Evolutionary conservation across 2,113 vertebrate genomes (phyloP).

Genomic region (Proteles cristata): DNA sequence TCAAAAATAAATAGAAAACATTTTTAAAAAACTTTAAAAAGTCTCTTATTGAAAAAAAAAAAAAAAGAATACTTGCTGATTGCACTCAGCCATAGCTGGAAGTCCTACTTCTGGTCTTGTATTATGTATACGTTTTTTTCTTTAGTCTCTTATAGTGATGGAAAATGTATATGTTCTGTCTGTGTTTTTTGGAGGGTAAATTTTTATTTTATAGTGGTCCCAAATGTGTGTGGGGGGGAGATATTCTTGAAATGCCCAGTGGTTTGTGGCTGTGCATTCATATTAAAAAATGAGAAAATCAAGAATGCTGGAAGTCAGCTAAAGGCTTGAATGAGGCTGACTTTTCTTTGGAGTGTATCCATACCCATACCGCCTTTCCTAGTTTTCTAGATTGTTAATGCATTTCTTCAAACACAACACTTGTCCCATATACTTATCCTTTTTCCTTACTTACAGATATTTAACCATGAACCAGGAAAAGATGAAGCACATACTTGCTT

Average conservation of each 20-base stretch:
- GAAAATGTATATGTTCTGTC: neutral
- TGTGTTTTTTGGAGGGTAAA: neutral
- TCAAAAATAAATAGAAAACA: too few species aligned
- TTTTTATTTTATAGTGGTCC: conserved; percentile 16
- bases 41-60: too few species aligned
- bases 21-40: too few species aligned
- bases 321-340: neutral
- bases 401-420: neutral
- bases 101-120: neutral
- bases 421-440: neutral
- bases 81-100: neutral
- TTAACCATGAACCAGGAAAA: neutral
- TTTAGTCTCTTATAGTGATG: neutral
- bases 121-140: neutral
- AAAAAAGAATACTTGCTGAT: neutral
- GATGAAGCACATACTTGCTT: neutral
- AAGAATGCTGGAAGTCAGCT: neutral
- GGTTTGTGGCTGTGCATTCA: neutral
- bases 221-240: neutral
- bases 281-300: neutral
- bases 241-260: neutral
- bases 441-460: neutral
- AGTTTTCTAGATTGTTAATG: neutral
- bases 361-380: neutral
- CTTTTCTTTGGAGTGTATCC: neutral